phyloP scores from a whole-genome alignment of 1,140 invertebrate genomes.

The Stratiolaelaps scimitus region DNA sequence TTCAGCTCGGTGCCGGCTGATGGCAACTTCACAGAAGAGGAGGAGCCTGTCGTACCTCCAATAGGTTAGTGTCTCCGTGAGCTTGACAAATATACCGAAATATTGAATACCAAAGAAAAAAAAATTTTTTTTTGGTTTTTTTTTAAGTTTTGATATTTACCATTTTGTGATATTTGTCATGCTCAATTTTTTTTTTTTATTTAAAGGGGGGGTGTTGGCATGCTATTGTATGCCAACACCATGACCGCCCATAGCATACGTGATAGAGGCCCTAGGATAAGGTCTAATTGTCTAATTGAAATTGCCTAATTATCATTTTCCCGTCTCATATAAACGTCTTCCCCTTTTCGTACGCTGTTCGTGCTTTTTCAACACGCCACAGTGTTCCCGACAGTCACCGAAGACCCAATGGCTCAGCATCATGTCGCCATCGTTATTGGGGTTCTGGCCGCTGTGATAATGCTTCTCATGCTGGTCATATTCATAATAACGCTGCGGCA shows the following conservation, averaged over 20 bases:
- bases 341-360: conserved; percentile 43
- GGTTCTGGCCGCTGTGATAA: conserved; percentile 58
- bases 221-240: too few species aligned
- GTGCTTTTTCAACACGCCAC: conserved; percentile 38
- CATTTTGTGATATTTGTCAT: too few species aligned
- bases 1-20: conserved; percentile 49
- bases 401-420: conserved; percentile 43
- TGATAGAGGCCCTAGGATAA: too few species aligned
- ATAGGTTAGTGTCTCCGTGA: conserved; percentile 30
- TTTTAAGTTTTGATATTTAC: too few species aligned
- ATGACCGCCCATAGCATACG: too few species aligned
- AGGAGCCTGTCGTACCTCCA: conserved; percentile 39
- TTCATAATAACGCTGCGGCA: conserved; percentile 58
- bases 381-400: conserved; percentile 50
- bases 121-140: too few species aligned
- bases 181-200: too few species aligned
- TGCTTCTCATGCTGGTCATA: conserved; percentile 56
- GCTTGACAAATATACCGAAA: too few species aligned
- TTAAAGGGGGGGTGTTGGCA: too few species aligned
- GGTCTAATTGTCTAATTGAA: background rate
- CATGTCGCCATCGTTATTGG: conserved; percentile 68
- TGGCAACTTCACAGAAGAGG: conserved; percentile 52
- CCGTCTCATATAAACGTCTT: conserved; percentile 11
- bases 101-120: too few species aligned
- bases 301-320: conserved; percentile 24